Percentiles rank a stretch among this genome's conserved stretches.
Evolutionary conservation across 2,113 vertebrate species (phyloP).

Genomic region (Eptesicus fuscus): DNA sequence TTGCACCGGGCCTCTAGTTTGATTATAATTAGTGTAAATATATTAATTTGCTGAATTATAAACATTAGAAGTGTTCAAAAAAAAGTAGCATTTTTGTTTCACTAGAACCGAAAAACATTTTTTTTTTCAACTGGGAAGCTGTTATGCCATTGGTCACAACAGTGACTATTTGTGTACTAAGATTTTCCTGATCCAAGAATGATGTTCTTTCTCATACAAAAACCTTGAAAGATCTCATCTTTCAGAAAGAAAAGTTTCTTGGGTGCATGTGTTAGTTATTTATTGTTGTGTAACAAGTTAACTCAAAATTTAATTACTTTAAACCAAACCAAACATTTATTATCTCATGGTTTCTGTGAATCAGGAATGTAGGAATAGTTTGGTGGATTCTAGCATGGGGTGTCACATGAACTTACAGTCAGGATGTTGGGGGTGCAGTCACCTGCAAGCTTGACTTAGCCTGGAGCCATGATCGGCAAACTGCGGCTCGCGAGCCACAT

Average conservation of each 20-base stretch:
- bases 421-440: background rate
- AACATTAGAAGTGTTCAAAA: background rate
- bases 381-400: rapidly evolving
- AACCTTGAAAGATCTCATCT: background rate
- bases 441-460: background rate
- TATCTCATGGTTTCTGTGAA: background rate
- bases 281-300: background rate
- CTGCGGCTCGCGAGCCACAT: no score
- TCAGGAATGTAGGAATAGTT: background rate
- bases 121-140: background rate
- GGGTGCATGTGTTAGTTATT: background rate
- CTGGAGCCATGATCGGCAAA: no score
- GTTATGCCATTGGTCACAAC: background rate
- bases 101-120: background rate
- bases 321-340: background rate
- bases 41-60: background rate
- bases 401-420: background rate
- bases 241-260: background rate
- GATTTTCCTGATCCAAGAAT: background rate
- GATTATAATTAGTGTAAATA: background rate
- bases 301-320: background rate
- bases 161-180: background rate
- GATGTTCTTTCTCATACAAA: background rate
- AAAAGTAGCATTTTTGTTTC: background rate
- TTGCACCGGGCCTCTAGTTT: no score